Conservation (phyloP, 1,140 invertebrate genomes). For the Zaprionus inermis region DNA sequence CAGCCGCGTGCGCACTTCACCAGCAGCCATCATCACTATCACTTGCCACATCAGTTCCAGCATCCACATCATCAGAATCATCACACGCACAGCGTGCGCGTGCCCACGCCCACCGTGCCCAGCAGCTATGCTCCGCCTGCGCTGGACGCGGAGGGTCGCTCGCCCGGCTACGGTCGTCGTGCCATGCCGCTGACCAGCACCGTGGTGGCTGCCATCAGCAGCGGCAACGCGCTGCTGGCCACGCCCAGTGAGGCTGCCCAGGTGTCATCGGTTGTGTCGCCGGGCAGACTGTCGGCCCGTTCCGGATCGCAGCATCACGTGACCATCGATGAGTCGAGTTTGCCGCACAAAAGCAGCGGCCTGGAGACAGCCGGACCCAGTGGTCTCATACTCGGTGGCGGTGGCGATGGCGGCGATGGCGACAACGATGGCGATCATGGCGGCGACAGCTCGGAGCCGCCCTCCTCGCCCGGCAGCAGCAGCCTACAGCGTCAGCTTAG, state of each 20-base stretch:
- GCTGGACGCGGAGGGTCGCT: conserved; percentile 38
- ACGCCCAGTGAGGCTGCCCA: conserved; percentile 21
- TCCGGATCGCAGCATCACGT: conserved; percentile 81
- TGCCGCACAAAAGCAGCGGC: conserved; percentile 64
- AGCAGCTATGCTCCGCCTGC: conserved; percentile 63
- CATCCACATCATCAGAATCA: conserved; percentile 82
- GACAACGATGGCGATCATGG: conserved; percentile 56
- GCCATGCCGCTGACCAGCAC: conserved; percentile 17
- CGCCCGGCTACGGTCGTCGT: conserved; percentile 39
- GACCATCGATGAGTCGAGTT: conserved; percentile 81
- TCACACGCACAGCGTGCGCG: conserved; percentile 77
- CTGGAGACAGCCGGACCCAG: conserved; percentile 59
- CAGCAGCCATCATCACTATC: conserved; percentile 80
- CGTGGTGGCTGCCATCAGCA: not conserved
- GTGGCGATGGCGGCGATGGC: conserved; percentile 55
- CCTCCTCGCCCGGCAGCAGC: conserved; percentile 65
- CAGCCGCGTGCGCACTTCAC: conserved; percentile 71
- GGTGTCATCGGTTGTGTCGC: conserved; percentile 88
- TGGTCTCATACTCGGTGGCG: conserved; percentile 61
- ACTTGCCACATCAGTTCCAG: conserved; percentile 81
- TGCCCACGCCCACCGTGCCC: conserved; percentile 76
- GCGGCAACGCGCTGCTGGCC: conserved; percentile 20
- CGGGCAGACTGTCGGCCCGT: conserved; percentile 72
- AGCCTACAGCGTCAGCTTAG: conserved; percentile 54
- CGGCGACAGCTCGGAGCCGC: conserved; percentile 72